Percentiles rank a stretch among this genome's conserved stretches.
Conservation (phyloP, 2,113 vertebrate genomes). For the Gymnobelideus leadbeateri region DNA sequence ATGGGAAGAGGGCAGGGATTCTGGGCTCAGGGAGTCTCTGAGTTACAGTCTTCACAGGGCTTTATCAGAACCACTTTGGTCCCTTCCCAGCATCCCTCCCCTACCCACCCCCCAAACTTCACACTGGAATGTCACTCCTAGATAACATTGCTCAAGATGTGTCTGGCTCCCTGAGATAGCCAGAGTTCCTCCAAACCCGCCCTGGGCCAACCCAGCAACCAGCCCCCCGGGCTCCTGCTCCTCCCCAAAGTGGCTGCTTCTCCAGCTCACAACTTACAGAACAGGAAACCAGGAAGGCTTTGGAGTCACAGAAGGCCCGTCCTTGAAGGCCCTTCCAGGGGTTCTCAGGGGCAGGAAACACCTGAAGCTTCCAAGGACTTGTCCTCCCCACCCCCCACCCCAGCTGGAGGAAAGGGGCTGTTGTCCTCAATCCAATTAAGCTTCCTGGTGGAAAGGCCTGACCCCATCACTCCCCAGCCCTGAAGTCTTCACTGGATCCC, state of each 20-base stretch:
- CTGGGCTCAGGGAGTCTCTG: accelerated
- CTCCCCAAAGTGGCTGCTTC: no score
- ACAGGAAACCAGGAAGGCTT: background rate
- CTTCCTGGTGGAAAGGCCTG: background rate
- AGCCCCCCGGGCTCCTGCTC: slow-evolving; percentile 5
- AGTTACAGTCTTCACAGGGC: background rate
- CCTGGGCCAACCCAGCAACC: slow-evolving; percentile 63
- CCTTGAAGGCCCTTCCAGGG: slow-evolving; percentile 1
- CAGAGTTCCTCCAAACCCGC: slow-evolving; percentile 19
- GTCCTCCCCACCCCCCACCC: background rate
- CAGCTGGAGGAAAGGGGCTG: slow-evolving; percentile 1
- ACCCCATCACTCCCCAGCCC: background rate
- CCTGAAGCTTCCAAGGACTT: background rate
- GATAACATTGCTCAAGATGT: slow-evolving; percentile 56
- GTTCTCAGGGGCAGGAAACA: background rate
- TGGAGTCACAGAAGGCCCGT: background rate
- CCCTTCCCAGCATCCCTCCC: background rate
- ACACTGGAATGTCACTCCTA: slow-evolving; percentile 62
- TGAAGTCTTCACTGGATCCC: background rate
- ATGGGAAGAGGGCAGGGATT: background rate
- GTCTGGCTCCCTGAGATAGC: slow-evolving; percentile 35
- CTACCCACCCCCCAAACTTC: background rate
- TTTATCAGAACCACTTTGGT: slow-evolving; percentile 47
- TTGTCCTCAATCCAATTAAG: background rate
- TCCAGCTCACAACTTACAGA: background rate